Base-by-base conservation (phyloP, 2,797 vertebrate genomes). In the Zenarchopterus dispar region DNA sequence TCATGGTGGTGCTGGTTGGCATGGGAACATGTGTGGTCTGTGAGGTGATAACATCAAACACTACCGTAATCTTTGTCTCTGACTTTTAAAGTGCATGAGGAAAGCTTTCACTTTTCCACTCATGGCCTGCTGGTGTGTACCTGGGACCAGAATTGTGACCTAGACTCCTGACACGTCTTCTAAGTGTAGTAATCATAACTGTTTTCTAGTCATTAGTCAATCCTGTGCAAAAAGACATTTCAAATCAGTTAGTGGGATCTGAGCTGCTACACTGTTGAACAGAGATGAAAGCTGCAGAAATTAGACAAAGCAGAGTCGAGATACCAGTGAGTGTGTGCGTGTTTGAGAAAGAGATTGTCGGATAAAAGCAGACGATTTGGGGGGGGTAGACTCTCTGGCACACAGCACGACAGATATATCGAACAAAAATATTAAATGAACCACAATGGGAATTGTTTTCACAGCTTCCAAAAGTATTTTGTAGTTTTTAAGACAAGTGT, bases 1-100 rank as follows among this genome's bases (percentile, higher is more conserved):
- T 56, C 33, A 60, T 3, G 8, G 16, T 23, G 11, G 43, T 50
- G 70, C 70, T 78, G 73, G 85, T 87, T 91, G 89, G 81, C 89
- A 88, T 82, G 81, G 81, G 63, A 88, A 89, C 76, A 73, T 58
- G 80, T 45, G 52, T 21, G 70, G 51, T 52, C 26, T 49, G 26
- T 39, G 61, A 71, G 62, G 48, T 60, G 41, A 39, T 61, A 54
- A 63, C 31, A 61, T 75, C 77, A 45, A 59, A 70, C 56, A 39
- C 63, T 80, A 60, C 70, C 70, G 44, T 59, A 50, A 70, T 33
- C 22, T 47, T 56, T 54, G 47, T 57, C 68, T 84, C 80, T 77
- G 60, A 75, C 75, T 87, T 45, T 68, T 52, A 50, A 7, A 68
- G 73, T 70, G 73, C 52, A 60, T 1, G 0, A 10, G 52, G 61